Base-by-base conservation (phyloP, 2,888 invertebrate genomes). In the Cynaeus angustus region DNA sequence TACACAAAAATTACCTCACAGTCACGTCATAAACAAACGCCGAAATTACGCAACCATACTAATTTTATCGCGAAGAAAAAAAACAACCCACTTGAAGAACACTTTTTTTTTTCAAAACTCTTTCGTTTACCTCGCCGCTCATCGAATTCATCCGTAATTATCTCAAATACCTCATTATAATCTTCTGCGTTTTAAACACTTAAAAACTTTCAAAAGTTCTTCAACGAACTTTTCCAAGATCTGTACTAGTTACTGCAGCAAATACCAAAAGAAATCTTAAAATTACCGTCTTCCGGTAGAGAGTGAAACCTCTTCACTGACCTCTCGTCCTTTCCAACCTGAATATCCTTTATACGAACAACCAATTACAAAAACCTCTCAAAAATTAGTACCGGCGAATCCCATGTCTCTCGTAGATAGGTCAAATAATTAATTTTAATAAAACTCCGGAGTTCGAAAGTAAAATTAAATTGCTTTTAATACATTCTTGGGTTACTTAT, bases 1-100 rank as follows among this genome's bases (percentile, higher is more conserved):
- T 59, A 59, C 14, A 56, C 26, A 14, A 59, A 59, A 59, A 59
- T 59, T 59, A 59, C 59, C 59, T 59, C 59, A n/a, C n/a, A 43
- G 56, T 28, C 41, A 59, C 28, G 59, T 45, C 59, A 59, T 14
- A 45, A 52, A 52, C 62, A 62, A 50, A 52, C 62, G 41, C 62
- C 45, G 38, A 56, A 56, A 53, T 45, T 46, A 26, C 12, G 30
- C 59, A n/a, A 14, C 45, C 21, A 3, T 10, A 28, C 28, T 21
- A 50, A 50, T 50, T 50, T 28, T 26, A 46, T 28, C 26, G 6
- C 10, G 46, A 46, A 16, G 3, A 26, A 59, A 28, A 9, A 13
- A 53, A 30, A 37, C n/a, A 30, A 28, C 9, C 50, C 12, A 7
- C 9, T 3, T n/a, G n/a, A 21, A 21, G 12, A 53, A 1, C 33